Percentiles rank a stretch among this genome's conserved stretches.
These are phyloP conservation scores for Thunnus albacares DNA, from an alignment of 2,797 vertebrate genomes.

Conservation along the genomic window DNA sequence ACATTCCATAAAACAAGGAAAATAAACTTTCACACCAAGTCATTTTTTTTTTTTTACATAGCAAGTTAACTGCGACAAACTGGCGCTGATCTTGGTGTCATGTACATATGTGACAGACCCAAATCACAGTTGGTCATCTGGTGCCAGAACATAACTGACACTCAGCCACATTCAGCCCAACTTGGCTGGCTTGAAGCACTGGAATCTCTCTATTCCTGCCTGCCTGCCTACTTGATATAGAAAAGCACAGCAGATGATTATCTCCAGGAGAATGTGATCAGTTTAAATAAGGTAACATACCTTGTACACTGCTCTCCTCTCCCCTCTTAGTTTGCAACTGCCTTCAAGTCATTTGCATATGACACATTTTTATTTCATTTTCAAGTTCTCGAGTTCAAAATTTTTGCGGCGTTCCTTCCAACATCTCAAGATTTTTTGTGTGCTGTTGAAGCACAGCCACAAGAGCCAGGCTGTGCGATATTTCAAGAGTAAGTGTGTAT, in stretches of 20 bases:
- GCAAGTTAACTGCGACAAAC: slow-evolving; percentile 17
- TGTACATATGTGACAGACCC: slow-evolving; percentile 36
- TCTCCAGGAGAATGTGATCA: slow-evolving; percentile 17
- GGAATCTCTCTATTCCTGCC: slow-evolving; percentile 37
- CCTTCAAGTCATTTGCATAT: slow-evolving; percentile 41
- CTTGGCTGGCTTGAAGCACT: slow-evolving; percentile 40
- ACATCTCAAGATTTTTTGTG: slow-evolving; percentile 33
- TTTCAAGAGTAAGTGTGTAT: slow-evolving; percentile 4
- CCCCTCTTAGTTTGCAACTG: slow-evolving; percentile 29
- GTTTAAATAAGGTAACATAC: slow-evolving; percentile 18
- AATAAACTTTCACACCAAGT: slow-evolving; percentile 25
- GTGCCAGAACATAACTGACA: slow-evolving; percentile 43
- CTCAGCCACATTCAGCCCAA: slow-evolving; percentile 33
- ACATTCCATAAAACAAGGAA: slow-evolving; percentile 16
- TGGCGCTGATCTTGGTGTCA: slow-evolving; percentile 42
- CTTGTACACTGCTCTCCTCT: neutral
- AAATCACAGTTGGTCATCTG: slow-evolving; percentile 49
- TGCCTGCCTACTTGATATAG: slow-evolving; percentile 4
- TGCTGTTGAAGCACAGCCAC: slow-evolving; percentile 17
- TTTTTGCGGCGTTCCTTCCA: slow-evolving; percentile 22
- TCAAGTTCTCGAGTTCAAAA: slow-evolving; percentile 32
- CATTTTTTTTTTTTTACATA: neutral
- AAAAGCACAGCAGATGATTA: slow-evolving; percentile 30
- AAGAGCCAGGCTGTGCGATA: slow-evolving; percentile 7
- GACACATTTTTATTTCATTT: slow-evolving; percentile 46